Base-by-base conservation (phyloP, 2,888 invertebrate genomes). In the Sinodicranocentrus sp. region DNA sequence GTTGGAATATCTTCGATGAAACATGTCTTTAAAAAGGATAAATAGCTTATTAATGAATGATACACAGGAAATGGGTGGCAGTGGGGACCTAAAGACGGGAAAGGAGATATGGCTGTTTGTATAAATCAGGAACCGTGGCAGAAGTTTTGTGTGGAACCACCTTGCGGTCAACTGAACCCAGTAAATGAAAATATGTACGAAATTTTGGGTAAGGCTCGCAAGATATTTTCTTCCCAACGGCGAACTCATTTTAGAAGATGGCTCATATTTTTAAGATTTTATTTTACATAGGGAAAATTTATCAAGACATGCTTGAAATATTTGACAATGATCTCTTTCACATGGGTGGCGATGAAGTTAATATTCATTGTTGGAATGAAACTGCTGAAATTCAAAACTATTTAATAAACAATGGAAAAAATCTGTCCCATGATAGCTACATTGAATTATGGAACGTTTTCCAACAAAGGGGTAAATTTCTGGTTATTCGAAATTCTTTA, bases 121-220 rank as follows among this genome's bases (percentile, higher is more conserved):
- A 23, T 71, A 63, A 65, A 79, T 23, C 59, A 68, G 10, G 92
- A 93, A 78, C 94, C 94, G 0, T 96, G 95, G 95, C 92, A 94
- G 1, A 90, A 91, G 0, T 93, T 91, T 85, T 96, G 96, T 89
- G 93, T 95, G 72, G 94, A 96, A 90, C 95, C 96, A 1, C 96
- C 96, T 0, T 97, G 96, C 89, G 96, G 96, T 0, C 96, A 96
- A 90, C 91, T 96, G 15, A 96, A 96, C 90, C 95, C 96, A 0
- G 92, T 94, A 1, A 96, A 96, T 90, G 92, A 93, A 0, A 92
- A 93, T 75, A 92, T 95, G 87, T 95, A 95, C 90, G n/a, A n/a
- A n/a, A n/a, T 23, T 43, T 43, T n/a, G n/a, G n/a, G n/a, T n/a
- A n/a, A n/a, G n/a, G n/a, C n/a, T n/a, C n/a, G n/a, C n/a, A n/a